These are phyloP conservation scores for Alligator mississippiensis DNA, from an alignment of 2,113 vertebrate genomes.

Conservation along the genomic window DNA sequence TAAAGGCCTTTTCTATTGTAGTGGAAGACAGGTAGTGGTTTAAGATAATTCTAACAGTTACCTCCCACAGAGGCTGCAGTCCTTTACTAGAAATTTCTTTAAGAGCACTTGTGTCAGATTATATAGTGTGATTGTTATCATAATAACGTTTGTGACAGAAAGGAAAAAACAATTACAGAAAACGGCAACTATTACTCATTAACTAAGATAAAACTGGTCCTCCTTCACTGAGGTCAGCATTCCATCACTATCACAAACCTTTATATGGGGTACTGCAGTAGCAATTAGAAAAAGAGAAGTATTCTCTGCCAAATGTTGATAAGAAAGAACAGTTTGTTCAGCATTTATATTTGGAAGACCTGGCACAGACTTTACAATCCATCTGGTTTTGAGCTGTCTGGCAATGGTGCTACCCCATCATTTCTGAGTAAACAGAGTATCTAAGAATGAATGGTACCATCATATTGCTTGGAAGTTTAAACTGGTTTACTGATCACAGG, in stretches of 20 bases:
- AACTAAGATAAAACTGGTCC: conserved; percentile 68
- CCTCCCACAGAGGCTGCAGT: conserved; percentile 82
- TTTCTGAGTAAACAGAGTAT: not conserved
- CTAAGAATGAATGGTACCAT: not conserved
- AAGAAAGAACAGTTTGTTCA: conserved; percentile 47
- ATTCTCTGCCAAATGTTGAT: conserved; percentile 56
- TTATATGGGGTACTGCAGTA: conserved; percentile 22
- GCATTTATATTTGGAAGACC: conserved; percentile 46
- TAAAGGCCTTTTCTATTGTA: conserved; percentile 87
- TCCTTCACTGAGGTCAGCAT: conserved; percentile 60
- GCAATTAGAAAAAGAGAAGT: conserved; percentile 52
- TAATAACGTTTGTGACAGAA: conserved; percentile 80
- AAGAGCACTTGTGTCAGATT: conserved; percentile 83
- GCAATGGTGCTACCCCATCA: conserved; percentile 20
- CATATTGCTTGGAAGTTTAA: not conserved
- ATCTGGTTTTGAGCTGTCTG: conserved; percentile 58
- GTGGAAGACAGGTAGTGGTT: conserved; percentile 86
- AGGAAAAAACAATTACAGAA: conserved; percentile 66
- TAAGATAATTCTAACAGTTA: conserved; percentile 86
- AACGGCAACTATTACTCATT: conserved; percentile 76
- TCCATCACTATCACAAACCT: conserved; percentile 47
- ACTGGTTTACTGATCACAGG: conserved; percentile 17
- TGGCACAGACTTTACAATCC: not conserved
- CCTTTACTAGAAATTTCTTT: conserved; percentile 82
- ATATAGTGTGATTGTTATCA: conserved; percentile 82